Conservation (phyloP, 2,888 invertebrate species). For the Lepidocyrtoides sp. region DNA sequence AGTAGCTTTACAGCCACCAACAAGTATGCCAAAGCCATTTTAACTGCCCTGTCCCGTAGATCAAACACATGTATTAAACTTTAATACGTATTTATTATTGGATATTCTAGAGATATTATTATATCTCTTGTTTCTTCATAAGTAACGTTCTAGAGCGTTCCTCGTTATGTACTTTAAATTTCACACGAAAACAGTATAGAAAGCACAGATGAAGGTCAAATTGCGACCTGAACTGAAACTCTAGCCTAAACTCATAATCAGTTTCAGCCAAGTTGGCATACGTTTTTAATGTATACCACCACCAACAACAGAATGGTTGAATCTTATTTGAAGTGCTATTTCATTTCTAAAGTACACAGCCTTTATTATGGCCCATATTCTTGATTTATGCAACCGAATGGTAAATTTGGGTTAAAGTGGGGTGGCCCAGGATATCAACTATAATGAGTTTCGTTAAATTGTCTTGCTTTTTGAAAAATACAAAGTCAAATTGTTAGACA, state of each 20-base stretch:
- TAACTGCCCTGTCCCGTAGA: too few relatives aligned
- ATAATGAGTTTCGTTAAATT: too few relatives aligned
- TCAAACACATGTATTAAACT: neutral
- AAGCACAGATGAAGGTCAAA: constrained; percentile 22
- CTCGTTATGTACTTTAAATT: neutral
- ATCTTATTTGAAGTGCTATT: too few relatives aligned
- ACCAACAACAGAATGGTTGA: neutral
- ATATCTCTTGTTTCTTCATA: neutral
- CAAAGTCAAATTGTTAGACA: too few relatives aligned
- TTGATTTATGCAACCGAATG: too few relatives aligned
- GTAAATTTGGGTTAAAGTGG: too few relatives aligned
- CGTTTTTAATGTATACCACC: neutral
- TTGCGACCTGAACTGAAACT: constrained; percentile 5
- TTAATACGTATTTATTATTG: neutral
- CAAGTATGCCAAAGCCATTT: neutral
- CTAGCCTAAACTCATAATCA: neutral
- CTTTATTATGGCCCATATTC: too few relatives aligned
- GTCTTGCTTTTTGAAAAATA: neutral
- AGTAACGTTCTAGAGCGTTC: neutral
- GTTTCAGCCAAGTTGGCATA: neutral
- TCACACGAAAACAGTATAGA: constrained; percentile 22
- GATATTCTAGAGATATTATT: neutral
- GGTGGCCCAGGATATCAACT: too few relatives aligned
- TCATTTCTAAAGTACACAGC: too few relatives aligned
- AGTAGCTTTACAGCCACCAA: too few relatives aligned